Evolutionary conservation across 1,140 invertebrate genomes (phyloP).

Genomic region (Temnothorax longispinosus): DNA sequence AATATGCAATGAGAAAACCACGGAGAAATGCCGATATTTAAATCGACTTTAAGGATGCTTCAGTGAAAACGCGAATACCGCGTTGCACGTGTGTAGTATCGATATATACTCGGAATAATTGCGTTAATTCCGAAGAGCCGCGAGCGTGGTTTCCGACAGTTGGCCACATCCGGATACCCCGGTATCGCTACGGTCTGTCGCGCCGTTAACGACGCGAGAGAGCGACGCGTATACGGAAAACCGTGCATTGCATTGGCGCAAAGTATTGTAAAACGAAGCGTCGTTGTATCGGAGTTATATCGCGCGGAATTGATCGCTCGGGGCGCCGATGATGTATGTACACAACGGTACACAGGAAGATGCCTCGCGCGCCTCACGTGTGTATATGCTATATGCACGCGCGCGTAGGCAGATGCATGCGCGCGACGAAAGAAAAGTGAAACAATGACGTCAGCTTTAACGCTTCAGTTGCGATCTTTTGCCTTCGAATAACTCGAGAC

Average conservation of each 20-base stretch:
- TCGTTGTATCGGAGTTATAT: slow-evolving; percentile 33
- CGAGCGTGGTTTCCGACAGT: neutral
- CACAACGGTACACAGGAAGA: neutral
- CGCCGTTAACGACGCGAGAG: neutral
- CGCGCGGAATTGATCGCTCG: slow-evolving; percentile 51
- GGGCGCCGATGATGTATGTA: slow-evolving; percentile 8
- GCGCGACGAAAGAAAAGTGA: slow-evolving; percentile 55
- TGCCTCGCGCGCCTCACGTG: neutral
- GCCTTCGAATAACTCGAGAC: slow-evolving; percentile 77
- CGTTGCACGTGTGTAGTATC: neutral
- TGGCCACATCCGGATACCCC: neutral
- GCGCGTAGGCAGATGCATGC: slow-evolving; percentile 37
- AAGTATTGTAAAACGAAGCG: slow-evolving; percentile 40
- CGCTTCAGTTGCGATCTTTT: slow-evolving; percentile 77
- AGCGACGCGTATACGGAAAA: neutral
- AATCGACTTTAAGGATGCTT: slow-evolving; percentile 19
- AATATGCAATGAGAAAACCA: slow-evolving; percentile 58
- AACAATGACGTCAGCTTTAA: slow-evolving; percentile 70
- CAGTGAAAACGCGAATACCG: neutral
- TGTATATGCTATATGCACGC: neutral
- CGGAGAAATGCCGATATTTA: slow-evolving; percentile 2
- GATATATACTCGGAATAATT: neutral
- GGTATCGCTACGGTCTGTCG: neutral
- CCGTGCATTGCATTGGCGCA: neutral
- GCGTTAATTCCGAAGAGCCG: slow-evolving; percentile 24